Evolutionary conservation across 2,888 invertebrate species (phyloP), one percentile per base, ranked within the genome.

Genomic region (Brachypterus glaber): DNA sequence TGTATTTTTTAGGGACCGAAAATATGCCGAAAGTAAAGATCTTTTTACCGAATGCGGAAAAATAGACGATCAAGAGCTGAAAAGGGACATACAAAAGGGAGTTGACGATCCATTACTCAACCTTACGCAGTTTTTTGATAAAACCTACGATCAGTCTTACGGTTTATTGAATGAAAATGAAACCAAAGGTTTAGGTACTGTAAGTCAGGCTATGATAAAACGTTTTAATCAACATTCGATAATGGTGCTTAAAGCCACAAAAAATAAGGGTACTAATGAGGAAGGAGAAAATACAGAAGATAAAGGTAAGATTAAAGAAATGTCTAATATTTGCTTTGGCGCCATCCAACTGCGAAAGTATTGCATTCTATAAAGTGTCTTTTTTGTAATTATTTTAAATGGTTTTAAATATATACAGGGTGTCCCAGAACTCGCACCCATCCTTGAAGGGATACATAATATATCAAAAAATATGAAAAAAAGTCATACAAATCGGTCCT

Each of bases 221-320:
- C 74, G 90, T 49, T 96, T 96, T 63, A 96, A 96, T 72, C 93
- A 96, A 69, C 95, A 96, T 70, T 95, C 95, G 48, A 92, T 93
- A 54, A 93, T 93, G 91, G 92, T 92, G 58, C 69, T 81, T 48
- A 80, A 81, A 72, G 79, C 80, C 54, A 77, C 62, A 16, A 63
- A 60, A 46, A 57, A 58, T 46, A 63, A 58, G 45, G 46, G n/a
- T n/a, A n/a, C n/a, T n/a, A n/a, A n/a, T n/a, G n/a, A n/a, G n/a
- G n/a, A n/a, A n/a, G n/a, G n/a, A n/a, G n/a, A n/a, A n/a, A n/a
- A n/a, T n/a, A n/a, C n/a, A n/a, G n/a, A n/a, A n/a, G n/a, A n/a
- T n/a, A n/a, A n/a, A n/a, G n/a, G n/a, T n/a, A n/a, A n/a, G n/a
- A n/a, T n/a, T n/a, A n/a, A n/a, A n/a, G n/a, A n/a, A n/a, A n/a